Percentiles rank a stretch among this genome's conserved stretches.
Evolutionary conservation across 2,888 invertebrate genomes (phyloP).

Genomic region (Hypselothyrea guttata): DNA sequence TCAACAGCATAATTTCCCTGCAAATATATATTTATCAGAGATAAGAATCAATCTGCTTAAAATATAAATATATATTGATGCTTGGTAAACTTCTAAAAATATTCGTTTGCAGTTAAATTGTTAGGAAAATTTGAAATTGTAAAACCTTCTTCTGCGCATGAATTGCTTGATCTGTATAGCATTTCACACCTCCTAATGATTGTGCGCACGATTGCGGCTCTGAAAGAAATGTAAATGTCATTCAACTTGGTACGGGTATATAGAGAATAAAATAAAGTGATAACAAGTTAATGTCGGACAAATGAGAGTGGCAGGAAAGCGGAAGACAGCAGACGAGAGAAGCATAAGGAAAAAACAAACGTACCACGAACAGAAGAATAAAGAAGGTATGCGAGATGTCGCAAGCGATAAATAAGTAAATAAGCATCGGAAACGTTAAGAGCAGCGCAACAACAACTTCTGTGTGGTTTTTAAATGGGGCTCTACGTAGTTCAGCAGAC

Average conservation of each 20-base stretch:
- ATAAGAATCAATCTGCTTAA: no score
- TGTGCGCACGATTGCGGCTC: slow-evolving; percentile 5
- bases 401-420: slow-evolving; percentile 66
- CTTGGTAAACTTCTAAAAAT: no score
- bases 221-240: slow-evolving; percentile 27
- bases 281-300: slow-evolving; percentile 61
- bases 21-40: no score
- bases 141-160: neutral
- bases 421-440: slow-evolving; percentile 37
- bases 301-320: slow-evolving; percentile 2
- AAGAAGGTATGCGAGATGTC: slow-evolving; percentile 48
- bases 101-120: no score
- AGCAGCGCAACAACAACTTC: slow-evolving; percentile 27
- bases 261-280: slow-evolving; percentile 60
- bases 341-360: slow-evolving; percentile 22
- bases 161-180: neutral
- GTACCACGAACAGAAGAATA: slow-evolving; percentile 9
- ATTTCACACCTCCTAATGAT: slow-evolving; percentile 24
- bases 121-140: no score
- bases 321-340: slow-evolving; percentile 8
- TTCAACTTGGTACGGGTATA: slow-evolving; percentile 34
- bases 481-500: neutral
- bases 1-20: no score
- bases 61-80: no score
- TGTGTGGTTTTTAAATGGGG: slow-evolving; percentile 15